Base-by-base conservation (phyloP, 2,888 invertebrate species). In the Pilophorus perplexus region DNA sequence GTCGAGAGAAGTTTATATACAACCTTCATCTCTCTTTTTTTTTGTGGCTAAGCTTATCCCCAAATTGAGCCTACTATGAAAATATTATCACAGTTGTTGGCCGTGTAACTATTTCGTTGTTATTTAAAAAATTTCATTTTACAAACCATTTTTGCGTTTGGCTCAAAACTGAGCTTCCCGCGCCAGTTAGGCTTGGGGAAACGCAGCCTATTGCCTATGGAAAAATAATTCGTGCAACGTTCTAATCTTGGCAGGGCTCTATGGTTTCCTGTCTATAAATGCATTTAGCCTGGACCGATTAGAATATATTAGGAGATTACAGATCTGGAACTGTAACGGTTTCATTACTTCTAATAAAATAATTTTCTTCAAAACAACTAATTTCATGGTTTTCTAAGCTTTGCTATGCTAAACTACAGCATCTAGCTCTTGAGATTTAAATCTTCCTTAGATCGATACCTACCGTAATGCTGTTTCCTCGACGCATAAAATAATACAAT, bases 201-300 rank as follows among this genome's bases (percentile, higher is more conserved):
- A n/a, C n/a, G n/a, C n/a, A n/a, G n/a, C n/a, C n/a, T n/a, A n/a
- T n/a, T n/a, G n/a, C n/a, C n/a, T n/a, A n/a, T n/a, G n/a, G n/a
- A n/a, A n/a, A 46, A 46, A 46, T 46, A 46, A 46, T 22, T 20
- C n/a, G n/a, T n/a, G n/a, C n/a, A n/a, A 42, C 2, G n/a, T 44
- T 46, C 23, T 46, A 23, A 3, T 46, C 10, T 12, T 22, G 4
- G n/a, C 10, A 22, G 46, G 23, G 25, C 46, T 23, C 22, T 2
- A 20, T 42, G 20, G 44, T 3, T 18, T 14, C 12, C 18, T 52
- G 10, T 27, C 33, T 16, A 52, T 55, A 55, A 55, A 55, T 55
- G 55, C 55, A 55, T 55, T 55, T 38, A 38, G 55, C 55, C 55
- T 55, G 55, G 55, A 55, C 38, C 55, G 55, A 20, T 55, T 55